Evolutionary conservation across 30 jellyfish, hydroid and myxozoan species (phyloP).

Genomic region (Hydractinia symbiolongicarpus): DNA sequence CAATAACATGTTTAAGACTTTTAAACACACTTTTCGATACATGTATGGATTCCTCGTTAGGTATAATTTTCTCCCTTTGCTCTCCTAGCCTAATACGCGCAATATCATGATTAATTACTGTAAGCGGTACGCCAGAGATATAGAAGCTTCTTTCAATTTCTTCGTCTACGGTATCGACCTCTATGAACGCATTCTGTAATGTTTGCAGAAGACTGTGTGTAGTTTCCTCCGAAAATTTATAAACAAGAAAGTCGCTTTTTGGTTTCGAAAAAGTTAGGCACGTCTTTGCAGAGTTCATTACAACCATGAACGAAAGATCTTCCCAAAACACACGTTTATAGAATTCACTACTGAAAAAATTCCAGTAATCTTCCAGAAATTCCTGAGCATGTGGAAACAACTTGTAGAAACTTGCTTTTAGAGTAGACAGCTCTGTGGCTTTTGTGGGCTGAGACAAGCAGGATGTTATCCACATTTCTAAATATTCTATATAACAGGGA

Average conservation of each 20-base stretch:
- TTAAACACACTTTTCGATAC: slow-evolving; percentile 8
- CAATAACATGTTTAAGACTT: slow-evolving; percentile 22
- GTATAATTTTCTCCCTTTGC: slow-evolving; percentile 19
- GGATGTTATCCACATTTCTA: no score
- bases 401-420: no score
- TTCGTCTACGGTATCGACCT: not conserved
- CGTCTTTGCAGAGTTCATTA: not conserved
- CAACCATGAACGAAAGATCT: not conserved
- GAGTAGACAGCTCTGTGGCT: no score
- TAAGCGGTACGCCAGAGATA: slow-evolving; percentile 35
- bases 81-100: slow-evolving; percentile 23
- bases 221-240: not conserved
- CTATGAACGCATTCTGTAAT: not conserved
- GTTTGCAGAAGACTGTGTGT: not conserved
- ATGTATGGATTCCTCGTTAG: not conserved
- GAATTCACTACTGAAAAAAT: not conserved
- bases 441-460: no score
- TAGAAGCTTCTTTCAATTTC: slow-evolving; percentile 16
- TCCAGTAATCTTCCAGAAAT: not conserved
- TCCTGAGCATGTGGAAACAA: no score
- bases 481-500: slow-evolving; percentile 51
- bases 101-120: slow-evolving; percentile 28
- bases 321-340: not conserved
- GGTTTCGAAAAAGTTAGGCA: not conserved
- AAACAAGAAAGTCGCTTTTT: not conserved